Percentiles rank a stretch among this genome's conserved stretches.
These are phyloP conservation scores for Trogon melanurus DNA, from an alignment of 2,113 vertebrate genomes.

Conservation along the genomic window DNA sequence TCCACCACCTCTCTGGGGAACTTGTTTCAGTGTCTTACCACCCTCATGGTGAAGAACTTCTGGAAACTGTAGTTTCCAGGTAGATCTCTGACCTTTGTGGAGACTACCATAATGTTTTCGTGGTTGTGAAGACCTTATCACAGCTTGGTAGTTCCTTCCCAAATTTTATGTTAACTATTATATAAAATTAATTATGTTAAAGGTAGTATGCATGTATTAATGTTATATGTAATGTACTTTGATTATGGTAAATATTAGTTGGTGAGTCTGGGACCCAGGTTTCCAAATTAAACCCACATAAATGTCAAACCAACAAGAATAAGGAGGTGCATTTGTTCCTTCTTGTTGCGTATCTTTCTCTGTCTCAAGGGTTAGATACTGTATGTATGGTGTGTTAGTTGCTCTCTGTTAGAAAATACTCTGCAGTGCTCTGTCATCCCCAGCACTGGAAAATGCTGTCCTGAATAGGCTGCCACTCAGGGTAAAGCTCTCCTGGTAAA, in stretches of 20 bases:
- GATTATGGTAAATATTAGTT: neutral
- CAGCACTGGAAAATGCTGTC: neutral
- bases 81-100: neutral
- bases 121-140: neutral
- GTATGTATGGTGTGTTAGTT: neutral
- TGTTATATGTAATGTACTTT: neutral
- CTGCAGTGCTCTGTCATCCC: neutral
- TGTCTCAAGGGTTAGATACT: neutral
- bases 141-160: neutral
- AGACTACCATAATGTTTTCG: neutral
- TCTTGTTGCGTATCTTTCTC: fast-evolving
- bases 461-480: neutral
- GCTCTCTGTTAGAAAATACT: neutral
- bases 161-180: neutral
- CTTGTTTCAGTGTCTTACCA: too few species aligned
- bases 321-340: neutral
- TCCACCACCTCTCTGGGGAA: too few species aligned
- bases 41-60: too few species aligned
- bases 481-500: neutral
- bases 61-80: neutral
- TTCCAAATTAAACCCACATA: neutral
- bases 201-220: neutral
- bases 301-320: neutral
- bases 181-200: neutral
- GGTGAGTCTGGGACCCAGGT: neutral